phyloP scores from a whole-genome alignment of 2,888 invertebrate genomes.

The Panzeria rudis region DNA sequence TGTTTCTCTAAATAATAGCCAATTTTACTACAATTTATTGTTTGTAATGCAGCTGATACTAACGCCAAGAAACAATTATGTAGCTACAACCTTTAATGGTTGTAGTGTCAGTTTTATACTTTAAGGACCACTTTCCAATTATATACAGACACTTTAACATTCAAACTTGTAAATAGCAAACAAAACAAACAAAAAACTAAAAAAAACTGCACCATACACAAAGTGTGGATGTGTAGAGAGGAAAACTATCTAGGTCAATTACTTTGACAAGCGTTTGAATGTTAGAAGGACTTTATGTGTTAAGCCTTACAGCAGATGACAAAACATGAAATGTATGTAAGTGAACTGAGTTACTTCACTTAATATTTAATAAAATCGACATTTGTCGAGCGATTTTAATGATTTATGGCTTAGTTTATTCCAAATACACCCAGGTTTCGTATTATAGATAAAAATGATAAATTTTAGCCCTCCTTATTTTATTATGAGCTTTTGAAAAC shows the following conservation, averaged over 20 bases:
- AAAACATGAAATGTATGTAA: background rate
- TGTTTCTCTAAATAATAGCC: constrained; percentile 7
- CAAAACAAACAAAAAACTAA: background rate
- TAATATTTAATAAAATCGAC: no score
- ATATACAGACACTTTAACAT: constrained; percentile 56
- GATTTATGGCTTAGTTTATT: no score
- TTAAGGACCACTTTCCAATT: constrained; percentile 54
- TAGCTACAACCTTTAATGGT: constrained; percentile 14
- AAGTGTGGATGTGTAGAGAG: background rate
- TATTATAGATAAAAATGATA: no score
- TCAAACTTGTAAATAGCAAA: constrained; percentile 40
- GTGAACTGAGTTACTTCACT: no score
- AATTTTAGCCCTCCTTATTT: no score
- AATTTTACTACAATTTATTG: constrained; percentile 3
- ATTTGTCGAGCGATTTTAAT: no score
- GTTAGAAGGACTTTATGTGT: background rate
- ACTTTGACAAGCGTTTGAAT: constrained; percentile 38
- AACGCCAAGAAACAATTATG: background rate
- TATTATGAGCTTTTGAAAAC: no score
- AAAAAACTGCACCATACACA: background rate
- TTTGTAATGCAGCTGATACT: background rate
- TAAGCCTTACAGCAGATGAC: background rate
- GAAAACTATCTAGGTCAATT: constrained; percentile 58
- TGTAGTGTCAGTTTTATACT: constrained; percentile 21
- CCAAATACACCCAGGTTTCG: no score